These are phyloP conservation scores for Nebria salina DNA, from an alignment of 2,888 invertebrate species.

Conservation along the genomic window DNA sequence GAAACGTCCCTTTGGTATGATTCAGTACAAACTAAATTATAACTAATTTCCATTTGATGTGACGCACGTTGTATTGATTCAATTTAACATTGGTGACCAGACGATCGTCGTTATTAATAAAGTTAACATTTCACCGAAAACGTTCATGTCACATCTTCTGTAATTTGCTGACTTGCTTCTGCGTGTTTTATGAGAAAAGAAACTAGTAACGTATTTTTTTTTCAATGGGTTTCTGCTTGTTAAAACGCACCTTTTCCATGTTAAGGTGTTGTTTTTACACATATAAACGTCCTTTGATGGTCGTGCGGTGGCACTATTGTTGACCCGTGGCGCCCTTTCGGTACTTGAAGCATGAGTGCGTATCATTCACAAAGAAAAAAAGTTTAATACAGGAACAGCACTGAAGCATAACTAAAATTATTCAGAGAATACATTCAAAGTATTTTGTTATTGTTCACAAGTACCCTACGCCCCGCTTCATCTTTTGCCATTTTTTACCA, in stretches of 20 bases:
- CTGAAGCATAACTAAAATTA: too few relatives aligned
- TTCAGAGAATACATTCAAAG: too few relatives aligned
- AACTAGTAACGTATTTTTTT: neutral
- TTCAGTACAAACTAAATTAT: constrained; percentile 34
- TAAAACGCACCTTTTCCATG: neutral
- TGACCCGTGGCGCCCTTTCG: too few relatives aligned
- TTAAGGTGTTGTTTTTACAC: too few relatives aligned
- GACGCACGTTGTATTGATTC: constrained; percentile 40
- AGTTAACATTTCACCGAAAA: constrained; percentile 32
- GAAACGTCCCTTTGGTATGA: constrained; percentile 3
- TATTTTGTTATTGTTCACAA: too few relatives aligned
- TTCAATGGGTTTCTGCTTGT: neutral
- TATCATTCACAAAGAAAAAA: too few relatives aligned
- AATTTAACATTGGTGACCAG: constrained; percentile 40
- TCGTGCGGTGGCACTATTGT: too few relatives aligned
- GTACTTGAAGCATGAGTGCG: too few relatives aligned
- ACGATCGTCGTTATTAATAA: constrained; percentile 38
- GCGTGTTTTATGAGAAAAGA: neutral
- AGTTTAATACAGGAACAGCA: too few relatives aligned
- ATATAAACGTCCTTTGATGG: too few relatives aligned
- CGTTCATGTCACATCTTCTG: neutral
- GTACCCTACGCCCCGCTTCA: too few relatives aligned
- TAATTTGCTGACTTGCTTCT: neutral
- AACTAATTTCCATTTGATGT: constrained; percentile 39
- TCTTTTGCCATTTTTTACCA: too few relatives aligned